These are phyloP conservation scores for Amyelois transitella DNA, from an alignment of 1,140 invertebrate genomes.

Conservation along the genomic window DNA sequence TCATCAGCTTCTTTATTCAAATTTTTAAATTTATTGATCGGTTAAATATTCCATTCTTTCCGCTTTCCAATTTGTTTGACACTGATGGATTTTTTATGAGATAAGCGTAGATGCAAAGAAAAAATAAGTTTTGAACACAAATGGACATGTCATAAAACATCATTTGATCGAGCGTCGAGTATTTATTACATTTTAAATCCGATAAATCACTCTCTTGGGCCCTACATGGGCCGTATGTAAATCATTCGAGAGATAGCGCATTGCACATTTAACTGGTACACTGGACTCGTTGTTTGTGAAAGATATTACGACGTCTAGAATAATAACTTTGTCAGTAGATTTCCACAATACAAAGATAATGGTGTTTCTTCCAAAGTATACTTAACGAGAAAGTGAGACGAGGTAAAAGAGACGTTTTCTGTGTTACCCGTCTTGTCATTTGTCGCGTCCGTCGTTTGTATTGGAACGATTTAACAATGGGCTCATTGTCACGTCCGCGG, in stretches of 20 bases:
- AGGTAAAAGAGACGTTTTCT: not conserved
- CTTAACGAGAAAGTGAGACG: not conserved
- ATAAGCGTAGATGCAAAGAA: conserved; percentile 7
- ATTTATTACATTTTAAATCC: conserved; percentile 29
- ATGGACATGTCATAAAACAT: conserved; percentile 14
- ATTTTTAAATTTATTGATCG: not conserved
- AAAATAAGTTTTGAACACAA: not conserved
- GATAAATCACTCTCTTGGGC: conserved; percentile 33
- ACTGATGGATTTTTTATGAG: conserved; percentile 6
- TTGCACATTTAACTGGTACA: not conserved
- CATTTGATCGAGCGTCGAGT: conserved; percentile 10
- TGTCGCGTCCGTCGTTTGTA: not conserved
- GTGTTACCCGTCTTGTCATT: not conserved
- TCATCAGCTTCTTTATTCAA: not conserved
- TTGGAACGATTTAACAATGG: conserved; percentile 30
- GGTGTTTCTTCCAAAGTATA: not conserved
- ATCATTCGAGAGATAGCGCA: conserved; percentile 23
- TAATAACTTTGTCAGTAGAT: not conserved
- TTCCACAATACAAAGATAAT: not conserved
- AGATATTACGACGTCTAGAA: not conserved
- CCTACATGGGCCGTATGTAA: conserved; percentile 30
- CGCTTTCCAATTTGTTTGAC: not conserved
- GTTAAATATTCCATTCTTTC: not conserved
- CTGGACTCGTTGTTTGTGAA: not conserved
- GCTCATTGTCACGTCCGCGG: conserved; percentile 44